Evolutionary conservation across 2,797 vertebrate genomes (phyloP).

Genomic region (Rhinella marina): DNA sequence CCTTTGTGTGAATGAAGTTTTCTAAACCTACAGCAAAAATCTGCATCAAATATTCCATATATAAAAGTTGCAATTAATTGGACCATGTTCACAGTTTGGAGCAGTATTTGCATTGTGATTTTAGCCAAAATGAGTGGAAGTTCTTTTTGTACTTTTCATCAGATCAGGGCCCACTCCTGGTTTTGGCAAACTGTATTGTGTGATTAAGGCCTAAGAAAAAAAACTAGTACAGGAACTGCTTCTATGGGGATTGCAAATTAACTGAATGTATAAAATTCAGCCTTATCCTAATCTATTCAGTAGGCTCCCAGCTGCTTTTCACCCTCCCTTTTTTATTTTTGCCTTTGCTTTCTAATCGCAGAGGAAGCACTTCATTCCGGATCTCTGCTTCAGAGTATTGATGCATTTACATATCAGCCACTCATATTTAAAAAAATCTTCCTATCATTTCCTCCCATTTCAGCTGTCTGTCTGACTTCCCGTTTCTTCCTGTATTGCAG

Average conservation of each 20-base stretch:
- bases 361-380: constrained; percentile 60
- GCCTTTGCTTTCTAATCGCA: constrained; percentile 35
- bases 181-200: neutral
- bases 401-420: constrained; percentile 60
- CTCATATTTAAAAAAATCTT: constrained; percentile 54
- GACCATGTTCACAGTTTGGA: neutral
- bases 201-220: neutral
- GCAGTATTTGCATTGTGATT: neutral
- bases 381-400: constrained; percentile 56
- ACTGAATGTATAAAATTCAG: neutral
- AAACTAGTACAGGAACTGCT: neutral
- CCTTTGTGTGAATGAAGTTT: neutral
- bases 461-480: constrained; percentile 55
- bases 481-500: constrained; percentile 55
- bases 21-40: neutral
- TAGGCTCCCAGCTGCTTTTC: neutral
- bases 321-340: constrained; percentile 37
- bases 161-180: neutral
- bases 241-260: neutral
- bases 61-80: neutral
- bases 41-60: neutral
- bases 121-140: neutral
- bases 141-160: neutral
- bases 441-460: constrained; percentile 61
- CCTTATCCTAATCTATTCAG: neutral